Conservation (phyloP, 2,888 invertebrate genomes). For the Oxystoma pomonae region DNA sequence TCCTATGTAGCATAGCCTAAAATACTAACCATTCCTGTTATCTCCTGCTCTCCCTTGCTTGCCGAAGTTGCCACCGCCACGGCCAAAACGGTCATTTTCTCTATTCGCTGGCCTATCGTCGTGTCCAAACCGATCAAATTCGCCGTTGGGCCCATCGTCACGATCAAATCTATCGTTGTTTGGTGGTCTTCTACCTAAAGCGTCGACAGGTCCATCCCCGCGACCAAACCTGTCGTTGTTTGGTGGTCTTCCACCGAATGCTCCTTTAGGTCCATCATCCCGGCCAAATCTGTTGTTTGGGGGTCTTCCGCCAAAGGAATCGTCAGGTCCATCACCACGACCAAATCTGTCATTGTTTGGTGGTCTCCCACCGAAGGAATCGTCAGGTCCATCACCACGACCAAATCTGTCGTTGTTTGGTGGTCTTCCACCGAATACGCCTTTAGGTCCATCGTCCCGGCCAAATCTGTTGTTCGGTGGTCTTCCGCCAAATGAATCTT, state of each 20-base stretch:
- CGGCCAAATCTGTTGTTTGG: constrained; percentile 2
- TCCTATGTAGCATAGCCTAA: too few species aligned
- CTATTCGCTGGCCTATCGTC: neutral
- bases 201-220: constrained; percentile 6
- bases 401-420: neutral
- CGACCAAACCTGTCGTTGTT: neutral
- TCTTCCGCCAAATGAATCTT: constrained; percentile 6
- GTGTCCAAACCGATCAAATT: constrained; percentile 11
- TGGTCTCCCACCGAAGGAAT: constrained; percentile 1
- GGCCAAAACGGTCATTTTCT: neutral
- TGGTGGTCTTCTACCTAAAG: neutral
- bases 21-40: neutral
- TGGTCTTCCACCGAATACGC: neutral
- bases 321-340: constrained; percentile 6
- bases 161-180: neutral
- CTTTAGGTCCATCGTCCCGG: constrained; percentile 1
- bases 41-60: neutral
- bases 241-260: neutral
- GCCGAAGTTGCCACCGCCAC: neutral
- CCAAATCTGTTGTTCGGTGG: constrained; percentile 2
- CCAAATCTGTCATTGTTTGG: neutral
- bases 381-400: constrained; percentile 6
- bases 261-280: constrained; percentile 4
- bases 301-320: neutral
- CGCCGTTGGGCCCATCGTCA: constrained; percentile 10